phyloP scores from a whole-genome alignment of 2,888 invertebrate genomes.

The Phaedon cochleariae region DNA sequence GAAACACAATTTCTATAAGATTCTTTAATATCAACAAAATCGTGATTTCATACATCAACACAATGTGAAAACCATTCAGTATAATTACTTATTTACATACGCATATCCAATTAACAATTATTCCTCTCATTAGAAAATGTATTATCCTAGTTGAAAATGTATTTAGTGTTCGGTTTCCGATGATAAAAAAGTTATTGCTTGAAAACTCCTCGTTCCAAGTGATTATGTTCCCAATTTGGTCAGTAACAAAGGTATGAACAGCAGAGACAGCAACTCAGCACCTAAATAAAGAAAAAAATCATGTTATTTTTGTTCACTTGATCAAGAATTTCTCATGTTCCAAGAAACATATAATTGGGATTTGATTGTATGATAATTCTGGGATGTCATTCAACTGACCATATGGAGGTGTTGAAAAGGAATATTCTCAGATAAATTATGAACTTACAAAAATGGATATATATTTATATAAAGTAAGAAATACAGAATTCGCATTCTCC shows the following conservation, averaged over 20 bases:
- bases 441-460: no score
- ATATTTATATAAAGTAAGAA: no score
- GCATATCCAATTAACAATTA: no score
- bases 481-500: no score
- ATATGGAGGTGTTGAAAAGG: no score
- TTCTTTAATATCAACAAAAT: background rate
- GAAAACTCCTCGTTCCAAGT: slow-evolving; percentile 30
- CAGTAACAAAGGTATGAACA: slow-evolving; percentile 29
- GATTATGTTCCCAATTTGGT: slow-evolving; percentile 37
- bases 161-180: background rate
- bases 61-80: background rate
- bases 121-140: background rate
- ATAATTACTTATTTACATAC: background rate
- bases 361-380: no score
- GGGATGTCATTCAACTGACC: no score
- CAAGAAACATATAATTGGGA: no score
- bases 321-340: no score
- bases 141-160: background rate
- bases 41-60: background rate
- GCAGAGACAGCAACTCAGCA: background rate
- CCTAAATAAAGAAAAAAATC: background rate
- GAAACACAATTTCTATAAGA: no score
- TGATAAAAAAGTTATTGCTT: slow-evolving; percentile 33
- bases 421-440: no score
- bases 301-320: no score